Base-by-base conservation (phyloP, 2,888 invertebrate species). In the Mesorhabditis belari region DNA sequence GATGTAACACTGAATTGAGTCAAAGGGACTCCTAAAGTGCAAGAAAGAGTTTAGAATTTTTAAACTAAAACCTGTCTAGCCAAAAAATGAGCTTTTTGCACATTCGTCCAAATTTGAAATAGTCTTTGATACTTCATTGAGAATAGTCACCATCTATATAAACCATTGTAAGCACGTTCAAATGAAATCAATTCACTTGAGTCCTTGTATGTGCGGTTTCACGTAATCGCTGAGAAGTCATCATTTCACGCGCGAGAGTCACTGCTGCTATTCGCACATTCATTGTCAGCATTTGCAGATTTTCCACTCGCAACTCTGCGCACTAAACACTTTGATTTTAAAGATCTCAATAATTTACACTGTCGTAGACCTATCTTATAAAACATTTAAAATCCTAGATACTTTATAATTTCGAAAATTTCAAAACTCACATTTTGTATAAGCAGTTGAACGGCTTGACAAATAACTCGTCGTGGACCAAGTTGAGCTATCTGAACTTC, bases 71-170 rank as follows among this genome's bases (percentile, higher is more conserved):
- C 88, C 90, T 87, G 82, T 93, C 92, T 21, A 95, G 85, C 92
- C 94, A 95, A 79, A 89, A 88, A 24, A 91, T 89, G 58, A 95
- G 85, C 62, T 89, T 89, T 82, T 92, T 93, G 49, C 92, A 88
- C 52, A 89, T 88, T 87, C 87, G 77, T 92, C 88, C 58, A 91
- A 87, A 73, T 89, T 87, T 53, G 91, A 90, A 58, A 93, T 91
- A 5, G 65, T 67, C 24, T 58, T 63, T 5, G 66, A 68, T 1
- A 74, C 60, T 44, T 60, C 65, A 64, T 71, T 74, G 58, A 74
- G 53, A 35, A 71, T 69, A 25, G 54, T 60, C 26, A 71, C 67
- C 21, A 71, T 65, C 56, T 69, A n/a, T n/a, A n/a, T n/a, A 66
- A 4, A 65, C 55, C 21, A 63, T 61, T 23, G 63, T 55, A 24